Conservation (phyloP, 1,140 invertebrate genomes). For the Tetramorium parvispinum region DNA sequence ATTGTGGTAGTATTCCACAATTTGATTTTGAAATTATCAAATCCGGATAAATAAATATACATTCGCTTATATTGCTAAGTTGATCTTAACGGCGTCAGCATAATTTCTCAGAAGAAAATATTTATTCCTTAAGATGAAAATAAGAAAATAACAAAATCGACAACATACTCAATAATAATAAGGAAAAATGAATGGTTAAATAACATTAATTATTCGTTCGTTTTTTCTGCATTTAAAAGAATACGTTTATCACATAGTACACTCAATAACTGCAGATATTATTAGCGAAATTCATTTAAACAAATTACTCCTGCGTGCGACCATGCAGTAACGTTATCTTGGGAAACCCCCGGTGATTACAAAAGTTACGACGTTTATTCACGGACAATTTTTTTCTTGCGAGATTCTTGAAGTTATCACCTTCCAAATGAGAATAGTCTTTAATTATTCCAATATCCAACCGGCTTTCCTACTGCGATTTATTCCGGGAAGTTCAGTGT, state of each 20-base stretch:
- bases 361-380: neutral
- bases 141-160: neutral
- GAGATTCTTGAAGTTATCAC: neutral
- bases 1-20: neutral
- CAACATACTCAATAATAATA: no score
- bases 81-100: neutral
- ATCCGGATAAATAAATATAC: neutral
- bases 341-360: neutral
- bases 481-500: neutral
- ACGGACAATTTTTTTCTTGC: neutral
- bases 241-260: no score
- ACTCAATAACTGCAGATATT: no score
- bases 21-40: neutral
- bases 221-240: no score
- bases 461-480: neutral
- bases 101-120: neutral
- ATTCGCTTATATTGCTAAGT: neutral
- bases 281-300: no score
- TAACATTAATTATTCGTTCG: no score
- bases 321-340: neutral
- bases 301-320: neutral
- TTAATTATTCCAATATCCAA: neutral
- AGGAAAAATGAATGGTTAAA: no score
- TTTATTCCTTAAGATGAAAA: neutral
- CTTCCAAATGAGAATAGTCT: neutral